Percentiles rank a stretch among this genome's conserved stretches.
Evolutionary conservation across 2,888 invertebrate genomes (phyloP).

Genomic region (Nephrotoma appendiculata): DNA sequence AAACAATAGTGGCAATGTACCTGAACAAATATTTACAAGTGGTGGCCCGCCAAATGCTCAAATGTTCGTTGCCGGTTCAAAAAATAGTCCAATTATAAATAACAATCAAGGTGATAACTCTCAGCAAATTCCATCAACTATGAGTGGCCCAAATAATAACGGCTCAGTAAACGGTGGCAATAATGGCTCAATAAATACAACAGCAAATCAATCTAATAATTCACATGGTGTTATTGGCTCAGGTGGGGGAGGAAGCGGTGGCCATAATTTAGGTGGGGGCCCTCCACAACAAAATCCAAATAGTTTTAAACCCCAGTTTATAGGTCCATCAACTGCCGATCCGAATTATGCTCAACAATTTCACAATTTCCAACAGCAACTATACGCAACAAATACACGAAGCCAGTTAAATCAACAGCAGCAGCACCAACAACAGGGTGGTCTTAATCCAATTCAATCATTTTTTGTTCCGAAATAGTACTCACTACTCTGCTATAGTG

Average conservation of each 20-base stretch:
- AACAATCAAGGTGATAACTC: conserved; percentile 41
- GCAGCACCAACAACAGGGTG: conserved; percentile 4
- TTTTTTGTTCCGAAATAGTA: conserved; percentile 29
- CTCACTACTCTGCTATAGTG: not conserved
- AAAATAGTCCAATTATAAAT: conserved; percentile 35
- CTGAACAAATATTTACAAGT: conserved; percentile 18
- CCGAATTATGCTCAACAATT: conserved; percentile 90
- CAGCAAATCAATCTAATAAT: not conserved
- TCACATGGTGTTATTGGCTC: not conserved
- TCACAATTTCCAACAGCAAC: conserved; percentile 89
- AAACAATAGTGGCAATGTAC: conserved; percentile 12
- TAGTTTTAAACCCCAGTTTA: conserved; percentile 45
- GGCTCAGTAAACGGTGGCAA: conserved; percentile 5
- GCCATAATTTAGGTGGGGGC: conserved; percentile 44
- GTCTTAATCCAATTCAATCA: conserved; percentile 25
- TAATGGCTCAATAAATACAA: not conserved
- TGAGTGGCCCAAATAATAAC: conserved; percentile 46
- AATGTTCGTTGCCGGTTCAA: conserved; percentile 42
- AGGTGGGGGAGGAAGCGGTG: conserved; percentile 17
- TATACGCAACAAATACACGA: conserved; percentile 75
- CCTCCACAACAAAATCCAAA: conserved; percentile 17
- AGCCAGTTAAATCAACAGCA: conserved; percentile 34
- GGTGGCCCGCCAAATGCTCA: conserved; percentile 35
- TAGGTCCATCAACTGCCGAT: conserved; percentile 73
- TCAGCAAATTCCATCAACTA: conserved; percentile 63